phyloP scores from a whole-genome alignment of 2,888 invertebrate species.

The Eucera pruinosa region DNA sequence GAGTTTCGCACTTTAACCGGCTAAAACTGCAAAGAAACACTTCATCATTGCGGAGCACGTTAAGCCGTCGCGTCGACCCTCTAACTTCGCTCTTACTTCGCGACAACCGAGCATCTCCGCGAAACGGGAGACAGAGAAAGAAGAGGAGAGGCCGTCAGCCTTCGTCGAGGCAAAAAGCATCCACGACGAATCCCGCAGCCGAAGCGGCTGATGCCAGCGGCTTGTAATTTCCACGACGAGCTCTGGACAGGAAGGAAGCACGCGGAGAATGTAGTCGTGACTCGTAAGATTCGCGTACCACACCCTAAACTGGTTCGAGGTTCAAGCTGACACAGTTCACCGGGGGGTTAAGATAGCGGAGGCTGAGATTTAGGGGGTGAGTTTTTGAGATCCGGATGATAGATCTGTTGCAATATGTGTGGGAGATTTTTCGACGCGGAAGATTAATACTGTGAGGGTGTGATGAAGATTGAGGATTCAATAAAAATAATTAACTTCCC shows the following conservation, averaged over 20 bases:
- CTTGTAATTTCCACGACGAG: slow-evolving; percentile 20
- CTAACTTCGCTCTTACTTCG: slow-evolving; percentile 21
- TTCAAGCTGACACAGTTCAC: not conserved
- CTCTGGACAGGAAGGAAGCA: not conserved
- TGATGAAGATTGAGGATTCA: too few relatives aligned
- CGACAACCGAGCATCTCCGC: not conserved
- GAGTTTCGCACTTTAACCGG: slow-evolving; percentile 43
- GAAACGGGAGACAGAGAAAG: not conserved
- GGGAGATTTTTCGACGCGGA: not conserved
- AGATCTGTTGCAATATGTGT: too few relatives aligned
- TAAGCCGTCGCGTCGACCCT: slow-evolving; percentile 26
- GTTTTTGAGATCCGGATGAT: not conserved
- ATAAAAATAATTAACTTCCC: too few relatives aligned
- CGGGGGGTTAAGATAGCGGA: not conserved
- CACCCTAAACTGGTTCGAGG: not conserved
- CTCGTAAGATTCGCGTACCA: slow-evolving; percentile 12
- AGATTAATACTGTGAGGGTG: not conserved
- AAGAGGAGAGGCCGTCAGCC: not conserved
- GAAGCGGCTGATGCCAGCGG: not conserved
- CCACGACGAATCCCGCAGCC: slow-evolving; percentile 5
- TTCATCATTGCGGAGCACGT: slow-evolving; percentile 34
- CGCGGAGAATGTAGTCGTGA: not conserved
- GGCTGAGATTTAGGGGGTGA: not conserved
- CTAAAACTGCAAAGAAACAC: slow-evolving; percentile 53
- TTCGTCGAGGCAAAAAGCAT: not conserved